A percentile compares a stretch with the other conserved stretches of the same genome.
These are phyloP conservation scores for Zaprionus bogoriensis DNA, from an alignment of 2,888 invertebrate species.

Conservation along the genomic window DNA sequence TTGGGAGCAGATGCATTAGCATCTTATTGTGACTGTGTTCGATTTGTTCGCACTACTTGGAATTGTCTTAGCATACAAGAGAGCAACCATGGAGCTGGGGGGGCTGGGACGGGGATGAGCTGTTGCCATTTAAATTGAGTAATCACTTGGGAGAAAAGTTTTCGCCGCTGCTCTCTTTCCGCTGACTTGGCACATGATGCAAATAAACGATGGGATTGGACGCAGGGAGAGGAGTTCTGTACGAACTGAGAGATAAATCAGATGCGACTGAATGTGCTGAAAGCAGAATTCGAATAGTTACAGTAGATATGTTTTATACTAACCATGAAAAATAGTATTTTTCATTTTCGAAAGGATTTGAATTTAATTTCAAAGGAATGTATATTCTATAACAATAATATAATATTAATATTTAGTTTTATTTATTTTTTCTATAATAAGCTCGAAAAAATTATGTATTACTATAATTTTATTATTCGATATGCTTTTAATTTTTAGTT, in stretches of 20 bases:
- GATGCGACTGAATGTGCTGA: too few species aligned
- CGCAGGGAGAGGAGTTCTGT: neutral
- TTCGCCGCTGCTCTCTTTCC: slow-evolving; percentile 1
- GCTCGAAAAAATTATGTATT: too few species aligned
- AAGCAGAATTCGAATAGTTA: too few species aligned
- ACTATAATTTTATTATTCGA: too few species aligned
- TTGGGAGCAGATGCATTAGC: slow-evolving; percentile 71
- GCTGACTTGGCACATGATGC: slow-evolving; percentile 30
- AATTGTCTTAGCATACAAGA: slow-evolving; percentile 24
- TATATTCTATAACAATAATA: too few species aligned
- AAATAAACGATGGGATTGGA: slow-evolving; percentile 54
- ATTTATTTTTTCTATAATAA: too few species aligned
- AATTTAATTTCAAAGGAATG: too few species aligned
- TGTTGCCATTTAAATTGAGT: slow-evolving; percentile 75
- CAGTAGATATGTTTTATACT: too few species aligned
- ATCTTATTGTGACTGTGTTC: slow-evolving; percentile 57
- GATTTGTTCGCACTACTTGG: slow-evolving; percentile 38
- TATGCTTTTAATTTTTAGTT: too few species aligned
- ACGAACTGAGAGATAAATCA: neutral
- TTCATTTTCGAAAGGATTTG: too few species aligned
- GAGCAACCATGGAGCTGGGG: neutral
- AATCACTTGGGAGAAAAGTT: slow-evolving; percentile 73
- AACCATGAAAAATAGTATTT: too few species aligned
- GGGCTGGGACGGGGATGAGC: neutral
- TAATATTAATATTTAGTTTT: too few species aligned